phyloP scores from a whole-genome alignment of 1,140 invertebrate genomes.

The Rhyzopertha dominica region DNA sequence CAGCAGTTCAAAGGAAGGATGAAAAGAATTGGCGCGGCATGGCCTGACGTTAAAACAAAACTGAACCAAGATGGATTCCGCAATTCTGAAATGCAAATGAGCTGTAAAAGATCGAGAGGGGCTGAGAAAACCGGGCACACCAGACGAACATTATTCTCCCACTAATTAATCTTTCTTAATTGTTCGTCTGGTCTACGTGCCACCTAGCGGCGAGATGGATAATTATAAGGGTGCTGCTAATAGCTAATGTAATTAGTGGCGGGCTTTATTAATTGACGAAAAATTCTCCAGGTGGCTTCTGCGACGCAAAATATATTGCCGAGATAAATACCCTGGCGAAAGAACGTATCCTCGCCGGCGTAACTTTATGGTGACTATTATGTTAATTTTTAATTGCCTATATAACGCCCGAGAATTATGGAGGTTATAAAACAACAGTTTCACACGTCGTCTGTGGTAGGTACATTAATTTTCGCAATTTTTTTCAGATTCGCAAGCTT shows the following conservation, averaged over 20 bases:
- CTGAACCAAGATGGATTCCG: slow-evolving; percentile 32
- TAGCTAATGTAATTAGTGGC: slow-evolving; percentile 40
- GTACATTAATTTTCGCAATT: too few species aligned
- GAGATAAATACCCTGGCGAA: too few species aligned
- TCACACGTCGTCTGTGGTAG: too few species aligned
- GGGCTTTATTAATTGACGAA: slow-evolving; percentile 33
- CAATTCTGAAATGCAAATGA: slow-evolving; percentile 42
- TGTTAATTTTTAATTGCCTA: too few species aligned
- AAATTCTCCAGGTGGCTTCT: slow-evolving; percentile 36
- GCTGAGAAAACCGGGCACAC: slow-evolving; percentile 27
- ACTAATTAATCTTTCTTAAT: slow-evolving; percentile 24
- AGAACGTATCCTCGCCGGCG: too few species aligned
- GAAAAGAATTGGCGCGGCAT: too few species aligned
- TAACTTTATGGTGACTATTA: too few species aligned
- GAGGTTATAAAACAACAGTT: too few species aligned
- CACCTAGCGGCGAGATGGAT: slow-evolving; percentile 34
- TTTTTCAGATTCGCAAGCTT: too few species aligned
- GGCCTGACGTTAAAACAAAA: slow-evolving; percentile 33
- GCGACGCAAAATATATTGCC: too few species aligned
- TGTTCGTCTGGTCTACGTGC: slow-evolving; percentile 23
- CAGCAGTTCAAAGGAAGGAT: too few species aligned
- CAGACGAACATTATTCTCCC: slow-evolving; percentile 21
- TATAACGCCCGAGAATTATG: too few species aligned
- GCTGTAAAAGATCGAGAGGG: slow-evolving; percentile 37
- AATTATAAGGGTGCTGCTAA: slow-evolving; percentile 39